Conservation (phyloP, 2,888 invertebrate genomes). For the Fabriciana adippe region DNA sequence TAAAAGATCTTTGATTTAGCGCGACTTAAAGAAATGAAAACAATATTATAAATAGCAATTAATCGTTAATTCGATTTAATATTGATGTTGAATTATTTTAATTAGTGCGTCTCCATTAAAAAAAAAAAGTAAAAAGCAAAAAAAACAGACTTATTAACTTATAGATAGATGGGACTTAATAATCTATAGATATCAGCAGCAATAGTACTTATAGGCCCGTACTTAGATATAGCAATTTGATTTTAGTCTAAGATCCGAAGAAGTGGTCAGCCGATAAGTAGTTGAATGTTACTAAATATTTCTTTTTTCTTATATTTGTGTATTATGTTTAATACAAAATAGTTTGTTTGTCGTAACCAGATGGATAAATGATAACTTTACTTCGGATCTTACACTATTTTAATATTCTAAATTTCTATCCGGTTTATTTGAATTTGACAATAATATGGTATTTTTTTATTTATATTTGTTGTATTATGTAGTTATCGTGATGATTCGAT, state of each 20-base stretch:
- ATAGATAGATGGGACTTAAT: background rate
- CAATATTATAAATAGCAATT: no score
- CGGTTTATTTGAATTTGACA: slow-evolving; percentile 24
- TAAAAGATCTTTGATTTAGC: background rate
- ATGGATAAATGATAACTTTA: no score
- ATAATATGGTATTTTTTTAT: slow-evolving; percentile 17
- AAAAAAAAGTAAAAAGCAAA: slow-evolving; percentile 6
- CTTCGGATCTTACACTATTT: background rate
- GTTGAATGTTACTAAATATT: no score
- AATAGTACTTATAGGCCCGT: slow-evolving; percentile 30
- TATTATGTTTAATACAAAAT: no score
- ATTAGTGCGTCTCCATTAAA: slow-evolving; percentile 4
- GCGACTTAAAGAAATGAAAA: no score
- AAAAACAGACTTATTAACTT: background rate
- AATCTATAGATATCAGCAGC: slow-evolving; percentile 17
- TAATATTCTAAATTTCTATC: slow-evolving; percentile 7
- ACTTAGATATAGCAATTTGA: slow-evolving; percentile 27
- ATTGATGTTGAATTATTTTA: background rate
- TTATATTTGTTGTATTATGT: slow-evolving; percentile 10
- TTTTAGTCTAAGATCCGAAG: background rate
- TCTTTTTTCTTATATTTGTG: no score
- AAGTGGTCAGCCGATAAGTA: background rate
- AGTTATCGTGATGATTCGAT: background rate
- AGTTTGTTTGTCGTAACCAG: no score
- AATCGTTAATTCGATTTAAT: no score